phyloP scores from a whole-genome alignment of 37 sponge, comb jelly and placozoan genomes.

The Geodia barretti region DNA sequence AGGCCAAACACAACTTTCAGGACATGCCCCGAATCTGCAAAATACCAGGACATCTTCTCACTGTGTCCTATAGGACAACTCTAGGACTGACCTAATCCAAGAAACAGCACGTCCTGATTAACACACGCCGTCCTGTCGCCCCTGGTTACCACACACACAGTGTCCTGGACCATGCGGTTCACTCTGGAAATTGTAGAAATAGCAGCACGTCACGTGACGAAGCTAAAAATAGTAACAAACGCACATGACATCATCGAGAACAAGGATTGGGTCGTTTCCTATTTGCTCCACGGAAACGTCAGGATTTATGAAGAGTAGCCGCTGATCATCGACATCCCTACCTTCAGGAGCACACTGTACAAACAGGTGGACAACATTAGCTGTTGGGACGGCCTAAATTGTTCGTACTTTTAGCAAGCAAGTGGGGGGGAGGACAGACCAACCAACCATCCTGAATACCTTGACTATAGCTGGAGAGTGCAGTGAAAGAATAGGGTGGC shows the following conservation, averaged over 20 bases:
- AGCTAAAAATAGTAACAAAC: background rate
- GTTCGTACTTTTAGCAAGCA: too few species aligned
- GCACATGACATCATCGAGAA: slow-evolving; percentile 29
- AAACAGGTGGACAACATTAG: background rate
- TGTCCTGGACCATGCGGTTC: slow-evolving; percentile 14
- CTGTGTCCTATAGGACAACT: background rate
- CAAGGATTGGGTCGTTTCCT: slow-evolving; percentile 11
- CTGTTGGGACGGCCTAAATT: too few species aligned
- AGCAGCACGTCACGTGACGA: background rate
- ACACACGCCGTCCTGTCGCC: background rate
- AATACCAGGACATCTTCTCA: background rate
- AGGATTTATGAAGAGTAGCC: background rate
- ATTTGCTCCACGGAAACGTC: slow-evolving; percentile 10
- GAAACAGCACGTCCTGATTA: slow-evolving; percentile 34
- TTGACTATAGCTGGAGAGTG: too few species aligned
- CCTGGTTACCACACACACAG: slow-evolving; percentile 28
- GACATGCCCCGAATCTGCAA: background rate
- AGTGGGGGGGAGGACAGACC: background rate
- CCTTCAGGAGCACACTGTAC: slow-evolving; percentile 28
- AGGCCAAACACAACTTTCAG: background rate
- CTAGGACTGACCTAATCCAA: slow-evolving; percentile 22
- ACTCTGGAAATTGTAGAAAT: background rate
- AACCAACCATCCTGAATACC: too few species aligned
- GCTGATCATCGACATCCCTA: background rate
- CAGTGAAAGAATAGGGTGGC: background rate